phyloP scores from a whole-genome alignment of 2,797 vertebrate genomes.

The Miichthys miiuy region DNA sequence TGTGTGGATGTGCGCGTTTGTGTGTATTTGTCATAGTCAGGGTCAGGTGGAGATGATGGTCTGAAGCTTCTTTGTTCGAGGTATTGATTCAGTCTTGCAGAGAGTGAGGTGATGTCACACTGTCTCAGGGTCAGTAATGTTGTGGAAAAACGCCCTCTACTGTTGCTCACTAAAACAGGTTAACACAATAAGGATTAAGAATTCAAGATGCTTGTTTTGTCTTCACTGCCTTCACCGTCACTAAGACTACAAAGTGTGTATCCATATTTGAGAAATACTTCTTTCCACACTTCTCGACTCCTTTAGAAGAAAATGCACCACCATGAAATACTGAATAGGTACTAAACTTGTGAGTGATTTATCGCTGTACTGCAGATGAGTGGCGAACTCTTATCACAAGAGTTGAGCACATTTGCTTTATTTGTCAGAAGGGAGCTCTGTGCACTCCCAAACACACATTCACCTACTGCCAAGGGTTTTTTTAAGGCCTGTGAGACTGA shows the following conservation, averaged over 20 bases:
- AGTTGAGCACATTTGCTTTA: conserved; percentile 21
- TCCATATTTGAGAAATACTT: not conserved
- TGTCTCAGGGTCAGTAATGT: conserved; percentile 21
- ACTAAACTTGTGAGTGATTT: conserved; percentile 11
- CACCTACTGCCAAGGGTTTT: not conserved
- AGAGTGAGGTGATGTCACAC: conserved; percentile 40
- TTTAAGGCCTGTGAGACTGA: conserved; percentile 7
- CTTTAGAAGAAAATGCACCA: not conserved
- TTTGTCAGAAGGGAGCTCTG: conserved; percentile 10
- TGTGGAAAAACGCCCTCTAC: conserved; percentile 52
- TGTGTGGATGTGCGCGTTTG: conserved; percentile 23
- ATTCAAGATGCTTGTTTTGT: not conserved
- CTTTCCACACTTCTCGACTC: not conserved
- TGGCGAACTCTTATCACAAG: conserved; percentile 29
- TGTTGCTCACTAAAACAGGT: conserved; percentile 29
- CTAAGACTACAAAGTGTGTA: not conserved
- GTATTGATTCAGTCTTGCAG: conserved; percentile 58
- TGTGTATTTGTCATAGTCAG: conserved; percentile 45
- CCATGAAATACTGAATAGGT: conserved; percentile 15
- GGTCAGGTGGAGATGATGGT: conserved; percentile 46
- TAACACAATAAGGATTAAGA: not conserved
- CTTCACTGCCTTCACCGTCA: too few species aligned
- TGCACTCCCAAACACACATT: conserved; percentile 16
- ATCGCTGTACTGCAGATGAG: conserved; percentile 12
- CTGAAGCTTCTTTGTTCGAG: conserved; percentile 44